Percentiles rank a stretch among this genome's conserved stretches.
These are phyloP conservation scores for Pogonognathellus flavescens DNA, from an alignment of 1,140 invertebrate species.

Conservation along the genomic window DNA sequence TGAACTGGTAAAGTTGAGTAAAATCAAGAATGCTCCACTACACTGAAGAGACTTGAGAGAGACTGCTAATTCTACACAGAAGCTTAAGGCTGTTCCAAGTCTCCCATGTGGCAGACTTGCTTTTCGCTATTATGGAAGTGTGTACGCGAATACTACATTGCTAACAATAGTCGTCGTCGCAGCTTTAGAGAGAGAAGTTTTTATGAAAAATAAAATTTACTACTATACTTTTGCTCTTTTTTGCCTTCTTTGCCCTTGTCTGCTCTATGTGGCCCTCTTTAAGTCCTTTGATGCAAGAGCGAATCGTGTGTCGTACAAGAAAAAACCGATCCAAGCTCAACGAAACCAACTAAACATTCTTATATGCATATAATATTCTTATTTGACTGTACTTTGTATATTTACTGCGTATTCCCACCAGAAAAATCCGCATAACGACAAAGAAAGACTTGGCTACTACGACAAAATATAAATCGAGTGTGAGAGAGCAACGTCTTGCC, in stretches of 20 bases:
- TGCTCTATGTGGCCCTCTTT: neutral
- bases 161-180: neutral
- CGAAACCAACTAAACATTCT: neutral
- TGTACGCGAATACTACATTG: neutral
- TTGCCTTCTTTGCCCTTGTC: neutral
- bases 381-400: neutral
- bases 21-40: neutral
- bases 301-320: neutral
- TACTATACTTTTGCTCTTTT: neutral
- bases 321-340: neutral
- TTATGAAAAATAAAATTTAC: slow-evolving; percentile 34
- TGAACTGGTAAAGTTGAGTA: too few relatives aligned
- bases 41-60: neutral
- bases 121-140: neutral
- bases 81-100: slow-evolving; percentile 7
- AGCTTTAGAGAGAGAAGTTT: slow-evolving; percentile 7
- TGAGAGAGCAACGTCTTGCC: neutral
- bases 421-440: neutral
- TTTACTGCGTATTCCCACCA: neutral
- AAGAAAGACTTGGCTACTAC: neutral
- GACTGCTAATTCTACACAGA: neutral
- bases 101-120: neutral
- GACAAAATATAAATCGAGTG: neutral
- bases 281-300: slow-evolving; percentile 8
- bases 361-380: neutral